Evolutionary conservation across 2,797 vertebrate species (phyloP).

Genomic region (Pempheris klunzingeri): DNA sequence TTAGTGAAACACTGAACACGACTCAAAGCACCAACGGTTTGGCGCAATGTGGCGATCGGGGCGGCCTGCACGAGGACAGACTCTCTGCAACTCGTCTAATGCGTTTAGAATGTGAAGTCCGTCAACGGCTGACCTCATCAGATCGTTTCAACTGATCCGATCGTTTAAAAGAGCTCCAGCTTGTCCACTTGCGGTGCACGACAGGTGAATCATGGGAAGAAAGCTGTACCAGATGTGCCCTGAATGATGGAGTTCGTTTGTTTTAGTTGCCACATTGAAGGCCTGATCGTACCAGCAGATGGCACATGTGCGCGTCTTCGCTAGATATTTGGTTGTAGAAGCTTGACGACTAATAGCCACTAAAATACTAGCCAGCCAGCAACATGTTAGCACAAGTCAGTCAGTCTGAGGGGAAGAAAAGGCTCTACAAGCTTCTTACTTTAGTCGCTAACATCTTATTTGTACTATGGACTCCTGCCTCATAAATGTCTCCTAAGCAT

Average conservation of each 20-base stretch:
- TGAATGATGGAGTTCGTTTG: not conserved
- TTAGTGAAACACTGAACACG: conserved; percentile 44
- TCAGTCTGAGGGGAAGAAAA: not conserved
- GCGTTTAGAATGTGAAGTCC: not conserved
- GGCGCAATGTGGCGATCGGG: not conserved
- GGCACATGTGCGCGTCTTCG: no score
- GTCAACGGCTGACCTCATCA: not conserved
- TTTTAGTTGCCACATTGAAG: not conserved
- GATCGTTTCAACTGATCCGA: not conserved
- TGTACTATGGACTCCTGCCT: not conserved
- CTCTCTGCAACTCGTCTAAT: not conserved
- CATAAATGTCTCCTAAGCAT: not conserved
- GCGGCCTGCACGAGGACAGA: not conserved
- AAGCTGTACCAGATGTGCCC: no score
- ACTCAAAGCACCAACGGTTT: conserved; percentile 43
- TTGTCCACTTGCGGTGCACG: not conserved
- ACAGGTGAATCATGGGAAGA: no score
- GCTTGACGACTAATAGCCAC: not conserved
- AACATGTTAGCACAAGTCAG: not conserved
- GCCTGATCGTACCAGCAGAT: not conserved
- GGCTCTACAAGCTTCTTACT: not conserved
- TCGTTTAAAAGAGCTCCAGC: not conserved
- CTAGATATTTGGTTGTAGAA: not conserved
- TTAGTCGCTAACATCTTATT: not conserved
- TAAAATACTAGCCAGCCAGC: not conserved